phyloP scores from a whole-genome alignment of 2,113 vertebrate genomes.

The Glaucidium brasilianum region DNA sequence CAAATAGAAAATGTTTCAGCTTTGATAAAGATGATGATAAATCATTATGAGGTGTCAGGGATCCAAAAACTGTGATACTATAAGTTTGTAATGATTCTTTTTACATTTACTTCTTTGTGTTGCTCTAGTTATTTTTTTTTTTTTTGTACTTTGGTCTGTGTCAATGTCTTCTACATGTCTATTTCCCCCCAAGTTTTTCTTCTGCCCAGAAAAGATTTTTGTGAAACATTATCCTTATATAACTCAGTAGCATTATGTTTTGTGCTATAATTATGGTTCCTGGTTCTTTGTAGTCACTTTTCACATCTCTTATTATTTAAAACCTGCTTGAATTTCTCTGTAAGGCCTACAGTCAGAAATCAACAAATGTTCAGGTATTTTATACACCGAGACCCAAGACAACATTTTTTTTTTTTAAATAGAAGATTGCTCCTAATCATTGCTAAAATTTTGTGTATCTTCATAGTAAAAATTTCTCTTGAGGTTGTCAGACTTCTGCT shows the following conservation, averaged over 20 bases:
- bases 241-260: background rate
- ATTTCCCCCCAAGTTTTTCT: background rate
- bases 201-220: background rate
- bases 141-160: background rate
- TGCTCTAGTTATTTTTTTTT: background rate
- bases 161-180: background rate
- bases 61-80: background rate
- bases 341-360: background rate
- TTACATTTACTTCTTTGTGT: background rate
- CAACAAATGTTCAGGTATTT: background rate
- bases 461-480: background rate
- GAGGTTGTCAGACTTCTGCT: background rate
- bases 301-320: background rate
- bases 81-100: background rate
- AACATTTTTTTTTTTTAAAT: background rate
- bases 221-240: background rate
- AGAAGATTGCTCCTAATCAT: background rate
- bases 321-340: background rate
- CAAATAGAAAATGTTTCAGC: background rate
- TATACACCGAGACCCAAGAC: background rate
- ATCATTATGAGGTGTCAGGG: background rate
- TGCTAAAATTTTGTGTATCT: background rate
- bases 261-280: background rate
- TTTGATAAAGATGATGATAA: background rate
- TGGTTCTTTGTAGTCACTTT: background rate